Evolutionary conservation across 2,113 vertebrate genomes (phyloP).

Genomic region (Chinchilla lanigera): DNA sequence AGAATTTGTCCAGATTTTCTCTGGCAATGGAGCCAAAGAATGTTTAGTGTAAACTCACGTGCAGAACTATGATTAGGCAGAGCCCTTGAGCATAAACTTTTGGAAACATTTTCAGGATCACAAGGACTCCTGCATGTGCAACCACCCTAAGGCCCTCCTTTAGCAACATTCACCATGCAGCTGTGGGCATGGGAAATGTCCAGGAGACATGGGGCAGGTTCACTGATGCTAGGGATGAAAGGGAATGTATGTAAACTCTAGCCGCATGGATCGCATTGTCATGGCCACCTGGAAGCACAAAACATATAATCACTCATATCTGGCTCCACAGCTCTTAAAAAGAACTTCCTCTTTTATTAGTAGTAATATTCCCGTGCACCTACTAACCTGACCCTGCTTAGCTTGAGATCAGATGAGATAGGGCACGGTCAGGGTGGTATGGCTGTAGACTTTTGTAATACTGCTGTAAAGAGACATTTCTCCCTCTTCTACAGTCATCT

Average conservation of each 20-base stretch:
- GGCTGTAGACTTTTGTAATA: not conserved
- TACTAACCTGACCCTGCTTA: not conserved
- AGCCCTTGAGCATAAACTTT: not conserved
- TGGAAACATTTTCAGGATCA: constrained; percentile 12
- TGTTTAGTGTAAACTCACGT: not conserved
- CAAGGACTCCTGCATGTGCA: not conserved
- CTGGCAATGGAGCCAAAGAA: not conserved
- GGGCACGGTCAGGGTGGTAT: not conserved
- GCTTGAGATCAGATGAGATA: not conserved
- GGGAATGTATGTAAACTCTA: not conserved
- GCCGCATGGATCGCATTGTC: not conserved
- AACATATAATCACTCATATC: not conserved
- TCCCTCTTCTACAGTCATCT: not conserved
- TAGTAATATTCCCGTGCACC: not conserved
- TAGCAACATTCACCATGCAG: not conserved
- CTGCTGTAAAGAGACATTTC: not conserved
- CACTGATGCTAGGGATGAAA: constrained; percentile 25
- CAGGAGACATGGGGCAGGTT: not conserved
- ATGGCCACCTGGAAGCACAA: not conserved
- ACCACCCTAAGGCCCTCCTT: not conserved
- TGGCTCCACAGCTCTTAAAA: constrained; percentile 12
- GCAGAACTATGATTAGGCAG: constrained; percentile 22
- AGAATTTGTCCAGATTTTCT: constrained; percentile 4
- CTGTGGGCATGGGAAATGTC: not conserved
- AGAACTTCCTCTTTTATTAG: constrained; percentile 8